These are phyloP conservation scores for Colinus virginianus DNA, from an alignment of 2,113 vertebrate genomes.

Conservation along the genomic window DNA sequence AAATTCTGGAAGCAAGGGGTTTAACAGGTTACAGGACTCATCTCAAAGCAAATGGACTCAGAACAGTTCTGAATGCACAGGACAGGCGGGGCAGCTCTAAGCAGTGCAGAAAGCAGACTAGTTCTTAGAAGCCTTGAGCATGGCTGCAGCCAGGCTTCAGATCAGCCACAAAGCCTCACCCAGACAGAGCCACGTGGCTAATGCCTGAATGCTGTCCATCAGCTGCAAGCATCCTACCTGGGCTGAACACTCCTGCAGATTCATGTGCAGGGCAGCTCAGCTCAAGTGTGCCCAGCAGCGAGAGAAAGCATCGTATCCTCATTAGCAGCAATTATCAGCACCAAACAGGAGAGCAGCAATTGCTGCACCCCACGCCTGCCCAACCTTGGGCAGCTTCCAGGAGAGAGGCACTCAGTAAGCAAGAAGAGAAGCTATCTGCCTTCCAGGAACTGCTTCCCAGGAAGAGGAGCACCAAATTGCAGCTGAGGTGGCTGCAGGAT, in stretches of 20 bases:
- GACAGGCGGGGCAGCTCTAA: background rate
- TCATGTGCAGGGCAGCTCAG: background rate
- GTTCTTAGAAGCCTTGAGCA: background rate
- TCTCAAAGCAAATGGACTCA: background rate
- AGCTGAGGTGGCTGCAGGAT: background rate
- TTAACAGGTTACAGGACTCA: background rate
- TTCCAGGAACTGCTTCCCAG: background rate
- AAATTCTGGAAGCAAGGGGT: background rate
- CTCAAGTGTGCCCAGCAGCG: fast-evolving
- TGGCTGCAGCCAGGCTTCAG: fast-evolving
- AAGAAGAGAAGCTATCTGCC: background rate
- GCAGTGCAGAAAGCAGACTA: background rate
- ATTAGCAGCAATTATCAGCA: background rate
- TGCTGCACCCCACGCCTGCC: background rate
- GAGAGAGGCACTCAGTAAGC: fast-evolving
- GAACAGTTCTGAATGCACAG: fast-evolving
- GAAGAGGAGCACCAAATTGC: fast-evolving
- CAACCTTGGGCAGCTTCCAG: background rate
- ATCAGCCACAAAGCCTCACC: fast-evolving
- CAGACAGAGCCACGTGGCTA: no score
- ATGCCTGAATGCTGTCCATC: no score
- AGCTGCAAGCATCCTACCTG: fast-evolving
- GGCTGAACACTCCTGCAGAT: background rate
- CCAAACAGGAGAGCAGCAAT: background rate
- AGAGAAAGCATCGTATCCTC: background rate